Evolutionary conservation across 2,888 invertebrate genomes (phyloP).

Genomic region (Shargacucullia verbasci): DNA sequence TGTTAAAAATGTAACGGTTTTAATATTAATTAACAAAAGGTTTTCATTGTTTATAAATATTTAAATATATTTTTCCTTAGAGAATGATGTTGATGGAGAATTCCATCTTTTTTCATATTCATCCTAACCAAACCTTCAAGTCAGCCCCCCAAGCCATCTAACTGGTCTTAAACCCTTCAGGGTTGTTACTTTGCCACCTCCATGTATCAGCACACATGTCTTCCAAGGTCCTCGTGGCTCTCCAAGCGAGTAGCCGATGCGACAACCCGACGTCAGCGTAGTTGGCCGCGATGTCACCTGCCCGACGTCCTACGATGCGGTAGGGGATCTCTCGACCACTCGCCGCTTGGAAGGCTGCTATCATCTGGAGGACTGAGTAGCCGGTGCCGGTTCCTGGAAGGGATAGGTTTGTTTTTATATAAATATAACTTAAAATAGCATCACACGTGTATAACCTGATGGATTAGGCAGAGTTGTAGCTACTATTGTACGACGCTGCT

Average conservation of each 20-base stretch:
- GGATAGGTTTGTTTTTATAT: background rate
- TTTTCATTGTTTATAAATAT: too few species aligned
- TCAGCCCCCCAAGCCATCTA: constrained; percentile 2
- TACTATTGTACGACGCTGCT: too few species aligned
- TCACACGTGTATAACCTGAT: too few species aligned
- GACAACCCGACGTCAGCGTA: constrained; percentile 95
- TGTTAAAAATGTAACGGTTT: too few species aligned
- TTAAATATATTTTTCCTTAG: too few species aligned
- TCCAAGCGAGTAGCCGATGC: constrained; percentile 94
- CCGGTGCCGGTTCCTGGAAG: constrained; percentile 92
- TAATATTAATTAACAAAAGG: too few species aligned
- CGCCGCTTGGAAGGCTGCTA: constrained; percentile 93
- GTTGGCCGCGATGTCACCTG: constrained; percentile 95
- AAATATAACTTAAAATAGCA: too few species aligned
- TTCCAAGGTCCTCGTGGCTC: constrained; percentile 91
- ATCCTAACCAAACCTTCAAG: background rate
- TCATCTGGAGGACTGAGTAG: constrained; percentile 95
- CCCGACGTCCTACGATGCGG: constrained; percentile 91
- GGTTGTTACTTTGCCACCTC: constrained; percentile 96
- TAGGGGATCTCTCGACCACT: constrained; percentile 93
- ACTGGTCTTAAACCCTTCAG: constrained; percentile 90
- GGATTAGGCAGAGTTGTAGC: too few species aligned
- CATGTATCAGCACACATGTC: constrained; percentile 97
- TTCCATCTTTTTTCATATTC: too few species aligned
- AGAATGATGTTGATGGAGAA: too few species aligned